Percentiles rank a stretch among this genome's conserved stretches.
phyloP scores from a whole-genome alignment of 2,888 invertebrate species.

The Bellardia bayeri region DNA sequence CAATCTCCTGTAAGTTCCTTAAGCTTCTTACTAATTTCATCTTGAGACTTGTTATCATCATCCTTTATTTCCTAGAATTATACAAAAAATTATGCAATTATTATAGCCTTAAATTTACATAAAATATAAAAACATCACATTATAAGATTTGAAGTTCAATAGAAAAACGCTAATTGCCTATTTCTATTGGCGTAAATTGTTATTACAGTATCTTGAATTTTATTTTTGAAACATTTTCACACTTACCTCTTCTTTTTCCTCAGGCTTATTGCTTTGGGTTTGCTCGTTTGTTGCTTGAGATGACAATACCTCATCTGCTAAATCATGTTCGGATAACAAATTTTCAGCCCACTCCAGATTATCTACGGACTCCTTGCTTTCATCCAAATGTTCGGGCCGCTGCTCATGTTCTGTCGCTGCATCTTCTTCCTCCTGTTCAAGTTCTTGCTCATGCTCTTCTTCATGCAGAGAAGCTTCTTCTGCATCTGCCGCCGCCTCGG shows the following conservation, averaged over 20 bases:
- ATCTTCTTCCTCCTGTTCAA: constrained; percentile 56
- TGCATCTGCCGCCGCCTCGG: constrained; percentile 31
- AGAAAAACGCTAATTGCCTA: too few species aligned
- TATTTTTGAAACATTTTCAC: too few species aligned
- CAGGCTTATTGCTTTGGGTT: constrained; percentile 26
- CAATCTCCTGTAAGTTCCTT: constrained; percentile 83
- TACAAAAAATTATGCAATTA: constrained; percentile 29
- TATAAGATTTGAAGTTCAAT: too few species aligned
- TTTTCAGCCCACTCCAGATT: constrained; percentile 83
- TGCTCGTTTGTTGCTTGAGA: constrained; percentile 40
- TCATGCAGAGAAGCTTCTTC: constrained; percentile 31
- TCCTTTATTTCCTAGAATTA: constrained; percentile 62
- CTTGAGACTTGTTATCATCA: constrained; percentile 74
- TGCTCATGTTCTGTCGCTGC: background rate
- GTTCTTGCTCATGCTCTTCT: constrained; percentile 30
- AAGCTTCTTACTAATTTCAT: constrained; percentile 82
- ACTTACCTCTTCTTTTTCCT: constrained; percentile 59
- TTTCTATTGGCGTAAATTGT: too few species aligned
- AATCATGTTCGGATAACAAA: constrained; percentile 81
- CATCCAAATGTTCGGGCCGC: constrained; percentile 74
- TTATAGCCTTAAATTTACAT: background rate
- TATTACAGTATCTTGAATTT: too few species aligned
- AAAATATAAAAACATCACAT: too few species aligned
- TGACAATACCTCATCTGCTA: constrained; percentile 75
- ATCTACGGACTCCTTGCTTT: constrained; percentile 81